Evolutionary conservation across 2,797 vertebrate species (phyloP), one percentile per base, ranked within the genome.

Genomic region (Sebastes minor): DNA sequence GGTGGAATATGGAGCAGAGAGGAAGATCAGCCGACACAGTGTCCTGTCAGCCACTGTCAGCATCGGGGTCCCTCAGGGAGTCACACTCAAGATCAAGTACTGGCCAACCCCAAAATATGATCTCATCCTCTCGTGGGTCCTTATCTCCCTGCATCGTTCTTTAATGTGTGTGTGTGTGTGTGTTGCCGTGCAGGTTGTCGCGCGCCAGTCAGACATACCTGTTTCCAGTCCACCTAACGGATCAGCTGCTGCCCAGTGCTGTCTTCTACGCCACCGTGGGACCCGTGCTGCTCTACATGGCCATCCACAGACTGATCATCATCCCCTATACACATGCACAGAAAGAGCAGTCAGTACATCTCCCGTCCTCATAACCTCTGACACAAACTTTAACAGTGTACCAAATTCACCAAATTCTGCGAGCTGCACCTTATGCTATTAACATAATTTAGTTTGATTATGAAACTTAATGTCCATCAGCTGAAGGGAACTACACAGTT

Each of bases 11-110:
- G 98, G 99, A 52, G 98, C 97, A 1, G 99, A 99, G 94, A 95
- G 98, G 89, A 99, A 98, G 94, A 98, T 99, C 92, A 99, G 98
- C 90, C 95, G 97, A 67, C 99, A 99, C 96, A 99, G 98, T 61
- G 85, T 99, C 77, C 86, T 99, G 71, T 98, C 98, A 46, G 98
- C 97, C 8, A 96, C 97, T 0, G 97, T 99, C 94, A 99, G 98
- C 77, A 79, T 99, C 0, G 99, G 99, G 1, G 96, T 99, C 66
- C 99, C 98, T 0, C 99, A 99, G 93, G 99, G 99, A 35, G 97
- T 99, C 75, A 99, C 98, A 18, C 94, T 99, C 93, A 99, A 99
- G 96, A 96, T 99, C 96, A 99, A 97, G 99, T 99, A 95, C 62
- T 70, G 57, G 53, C 77, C 74, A 33, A 22, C 63, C 67, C 42